These are phyloP conservation scores for Eurytoma californica DNA, from an alignment of 2,888 invertebrate genomes.

Conservation along the genomic window DNA sequence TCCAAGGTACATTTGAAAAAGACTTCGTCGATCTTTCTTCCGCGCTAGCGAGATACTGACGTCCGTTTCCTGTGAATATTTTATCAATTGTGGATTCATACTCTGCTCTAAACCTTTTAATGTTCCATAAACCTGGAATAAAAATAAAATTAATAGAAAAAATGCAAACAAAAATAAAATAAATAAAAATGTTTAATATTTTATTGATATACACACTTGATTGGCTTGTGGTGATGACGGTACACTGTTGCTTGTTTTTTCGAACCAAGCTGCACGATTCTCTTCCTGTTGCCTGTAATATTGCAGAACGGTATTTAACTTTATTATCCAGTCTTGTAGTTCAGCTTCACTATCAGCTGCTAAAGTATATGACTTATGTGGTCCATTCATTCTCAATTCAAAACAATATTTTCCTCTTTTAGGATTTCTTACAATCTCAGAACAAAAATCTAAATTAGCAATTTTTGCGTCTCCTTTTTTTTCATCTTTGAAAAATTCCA, in stretches of 20 bases:
- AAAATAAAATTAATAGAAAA: constrained; percentile 9
- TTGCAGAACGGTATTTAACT: constrained; percentile 88
- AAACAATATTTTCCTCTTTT: constrained; percentile 91
- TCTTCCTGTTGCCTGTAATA: constrained; percentile 88
- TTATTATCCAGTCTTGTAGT: constrained; percentile 88
- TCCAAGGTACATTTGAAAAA: constrained; percentile 85
- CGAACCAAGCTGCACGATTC: constrained; percentile 83
- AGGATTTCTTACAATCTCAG: constrained; percentile 90
- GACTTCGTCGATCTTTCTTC: constrained; percentile 86
- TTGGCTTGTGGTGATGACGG: constrained; percentile 80
- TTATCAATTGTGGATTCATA: constrained; percentile 93
- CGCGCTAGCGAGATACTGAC: constrained; percentile 88
- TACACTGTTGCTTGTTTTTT: constrained; percentile 78
- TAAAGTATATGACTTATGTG: constrained; percentile 89
- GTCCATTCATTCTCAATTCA: constrained; percentile 90
- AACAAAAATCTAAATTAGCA: constrained; percentile 95
- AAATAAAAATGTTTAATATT: neutral
- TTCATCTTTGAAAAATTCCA: constrained; percentile 95
- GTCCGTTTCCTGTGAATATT: constrained; percentile 94
- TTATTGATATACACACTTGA: constrained; percentile 65
- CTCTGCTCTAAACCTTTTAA: constrained; percentile 92
- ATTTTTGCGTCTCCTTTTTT: constrained; percentile 93
- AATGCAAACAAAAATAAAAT: no score
- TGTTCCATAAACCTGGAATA: constrained; percentile 82
- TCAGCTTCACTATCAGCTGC: constrained; percentile 92